phyloP scores from a whole-genome alignment of 2,113 vertebrate genomes.

The Micronisus gabar region DNA sequence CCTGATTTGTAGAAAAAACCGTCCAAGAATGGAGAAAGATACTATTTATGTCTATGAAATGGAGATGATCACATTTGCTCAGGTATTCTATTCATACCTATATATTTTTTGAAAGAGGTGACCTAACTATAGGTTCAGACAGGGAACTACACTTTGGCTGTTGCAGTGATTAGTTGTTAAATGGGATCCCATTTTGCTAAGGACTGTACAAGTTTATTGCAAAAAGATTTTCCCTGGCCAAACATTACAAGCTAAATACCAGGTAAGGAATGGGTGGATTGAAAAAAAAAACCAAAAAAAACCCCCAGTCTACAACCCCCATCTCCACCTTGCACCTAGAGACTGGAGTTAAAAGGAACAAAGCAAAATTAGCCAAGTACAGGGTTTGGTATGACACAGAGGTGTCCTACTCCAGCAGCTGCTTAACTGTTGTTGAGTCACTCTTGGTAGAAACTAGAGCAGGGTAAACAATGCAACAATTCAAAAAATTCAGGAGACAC shows the following conservation, averaged over 20 bases:
- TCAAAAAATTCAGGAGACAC: constrained; percentile 61
- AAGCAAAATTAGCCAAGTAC: background rate
- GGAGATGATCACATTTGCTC: background rate
- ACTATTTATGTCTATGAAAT: background rate
- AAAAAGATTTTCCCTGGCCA: background rate
- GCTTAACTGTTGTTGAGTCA: constrained; percentile 39
- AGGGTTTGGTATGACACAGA: background rate
- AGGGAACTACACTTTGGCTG: background rate
- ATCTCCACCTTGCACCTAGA: background rate
- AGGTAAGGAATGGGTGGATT: background rate
- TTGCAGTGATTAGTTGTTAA: background rate
- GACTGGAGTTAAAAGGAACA: background rate
- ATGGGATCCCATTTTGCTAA: background rate
- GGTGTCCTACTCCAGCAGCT: background rate
- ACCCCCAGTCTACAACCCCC: background rate
- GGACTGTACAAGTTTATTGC: background rate
- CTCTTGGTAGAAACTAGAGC: constrained; percentile 45
- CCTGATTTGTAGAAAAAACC: background rate
- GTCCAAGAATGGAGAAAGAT: background rate
- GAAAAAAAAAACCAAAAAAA: background rate
- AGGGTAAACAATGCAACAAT: constrained; percentile 64
- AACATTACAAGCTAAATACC: background rate
- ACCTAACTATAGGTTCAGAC: background rate
- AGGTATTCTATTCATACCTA: background rate
- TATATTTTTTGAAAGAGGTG: background rate